phyloP scores from a whole-genome alignment of 2,113 vertebrate species.

The Morone saxatilis region DNA sequence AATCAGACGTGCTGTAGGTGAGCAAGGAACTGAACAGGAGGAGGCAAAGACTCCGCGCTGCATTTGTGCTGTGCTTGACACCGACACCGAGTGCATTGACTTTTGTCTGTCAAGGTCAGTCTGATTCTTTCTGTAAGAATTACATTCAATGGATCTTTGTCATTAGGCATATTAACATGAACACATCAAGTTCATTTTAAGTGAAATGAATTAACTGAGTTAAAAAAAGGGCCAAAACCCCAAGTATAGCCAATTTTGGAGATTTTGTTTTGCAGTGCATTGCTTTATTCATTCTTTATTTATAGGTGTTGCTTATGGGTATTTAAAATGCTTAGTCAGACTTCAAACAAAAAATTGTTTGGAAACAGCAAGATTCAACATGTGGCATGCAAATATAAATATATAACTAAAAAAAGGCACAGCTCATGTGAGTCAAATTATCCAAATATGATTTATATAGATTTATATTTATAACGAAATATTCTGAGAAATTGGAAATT shows the following conservation, averaged over 20 bases:
- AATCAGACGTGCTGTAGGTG: constrained; percentile 59
- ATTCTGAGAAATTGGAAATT: no score
- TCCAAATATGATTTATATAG: no score
- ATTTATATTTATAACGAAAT: no score
- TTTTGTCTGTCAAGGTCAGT: constrained; percentile 79
- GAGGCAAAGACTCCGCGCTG: constrained; percentile 65
- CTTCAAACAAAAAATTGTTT: no score
- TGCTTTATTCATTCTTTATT: neutral
- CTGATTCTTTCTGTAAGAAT: neutral
- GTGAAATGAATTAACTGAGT: neutral
- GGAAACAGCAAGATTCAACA: no score
- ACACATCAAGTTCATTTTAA: neutral
- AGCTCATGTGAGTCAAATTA: no score
- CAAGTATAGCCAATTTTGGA: neutral
- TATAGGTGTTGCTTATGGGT: no score
- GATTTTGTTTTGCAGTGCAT: neutral
- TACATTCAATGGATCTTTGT: neutral
- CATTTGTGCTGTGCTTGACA: constrained; percentile 50
- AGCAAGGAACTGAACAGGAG: neutral
- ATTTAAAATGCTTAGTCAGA: no score
- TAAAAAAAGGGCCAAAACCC: neutral
- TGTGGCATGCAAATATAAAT: no score
- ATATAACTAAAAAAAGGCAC: no score
- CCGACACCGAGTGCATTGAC: constrained; percentile 65
- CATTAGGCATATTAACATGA: neutral